A percentile compares a stretch with the other conserved stretches of the same genome.
These are phyloP conservation scores for Epirrhoe alternata DNA, from an alignment of 2,888 invertebrate genomes.

Conservation along the genomic window DNA sequence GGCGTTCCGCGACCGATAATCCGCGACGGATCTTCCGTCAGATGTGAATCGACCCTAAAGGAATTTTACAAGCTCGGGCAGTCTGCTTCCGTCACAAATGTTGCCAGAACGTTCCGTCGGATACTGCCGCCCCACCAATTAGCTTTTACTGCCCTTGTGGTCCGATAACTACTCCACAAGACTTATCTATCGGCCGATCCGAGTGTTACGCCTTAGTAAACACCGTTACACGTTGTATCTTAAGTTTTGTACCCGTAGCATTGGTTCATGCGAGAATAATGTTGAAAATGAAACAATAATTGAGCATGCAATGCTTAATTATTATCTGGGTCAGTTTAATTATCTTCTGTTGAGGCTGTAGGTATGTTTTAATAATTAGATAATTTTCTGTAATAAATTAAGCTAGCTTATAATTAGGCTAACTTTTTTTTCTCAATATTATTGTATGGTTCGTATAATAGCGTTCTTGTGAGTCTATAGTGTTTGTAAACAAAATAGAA, in stretches of 20 bases:
- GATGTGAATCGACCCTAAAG: too few species aligned
- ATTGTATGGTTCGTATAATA: too few species aligned
- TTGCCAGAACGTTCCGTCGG: conserved; percentile 42
- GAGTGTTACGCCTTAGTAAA: conserved; percentile 68
- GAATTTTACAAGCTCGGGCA: conserved; percentile 1
- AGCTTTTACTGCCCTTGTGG: conserved; percentile 81
- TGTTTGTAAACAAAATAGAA: too few species aligned
- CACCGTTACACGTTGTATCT: conserved; percentile 59
- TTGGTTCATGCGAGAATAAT: background rate
- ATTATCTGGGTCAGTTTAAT: background rate
- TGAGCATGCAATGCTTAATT: background rate
- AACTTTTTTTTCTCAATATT: too few species aligned
- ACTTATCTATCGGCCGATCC: conserved; percentile 75
- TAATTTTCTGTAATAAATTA: too few species aligned
- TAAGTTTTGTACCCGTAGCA: conserved; percentile 15
- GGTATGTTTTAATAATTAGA: too few species aligned
- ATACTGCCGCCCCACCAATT: conserved; percentile 78
- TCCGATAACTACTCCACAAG: conserved; percentile 75
- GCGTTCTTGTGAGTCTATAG: too few species aligned
- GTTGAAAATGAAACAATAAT: too few species aligned
- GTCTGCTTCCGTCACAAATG: conserved; percentile 9
- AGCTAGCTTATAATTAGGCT: too few species aligned
- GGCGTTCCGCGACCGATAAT: too few species aligned
- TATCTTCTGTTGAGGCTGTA: background rate
- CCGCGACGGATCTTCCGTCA: too few species aligned